phyloP scores from a whole-genome alignment of 1,140 invertebrate genomes.

The Micrasema minimum region DNA sequence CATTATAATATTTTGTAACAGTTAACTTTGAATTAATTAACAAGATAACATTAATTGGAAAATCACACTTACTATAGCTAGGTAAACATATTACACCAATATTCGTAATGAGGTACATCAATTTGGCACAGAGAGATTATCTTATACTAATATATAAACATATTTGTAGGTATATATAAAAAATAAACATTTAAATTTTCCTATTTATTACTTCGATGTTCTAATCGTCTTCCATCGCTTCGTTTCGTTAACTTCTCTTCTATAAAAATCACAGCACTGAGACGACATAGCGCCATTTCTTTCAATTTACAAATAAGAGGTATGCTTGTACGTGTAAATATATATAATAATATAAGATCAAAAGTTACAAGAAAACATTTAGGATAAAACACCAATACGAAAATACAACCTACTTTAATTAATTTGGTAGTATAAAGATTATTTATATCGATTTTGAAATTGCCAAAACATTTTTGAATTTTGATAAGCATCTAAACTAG shows the following conservation, averaged over 20 bases:
- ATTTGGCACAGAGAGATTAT: slow-evolving; percentile 70
- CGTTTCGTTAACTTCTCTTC: slow-evolving; percentile 64
- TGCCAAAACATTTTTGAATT: slow-evolving; percentile 45
- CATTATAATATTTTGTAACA: slow-evolving; percentile 43
- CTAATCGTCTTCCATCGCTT: slow-evolving; percentile 59
- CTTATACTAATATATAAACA: slow-evolving; percentile 53
- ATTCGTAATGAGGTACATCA: slow-evolving; percentile 68
- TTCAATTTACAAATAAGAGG: slow-evolving; percentile 48
- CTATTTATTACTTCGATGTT: slow-evolving; percentile 64
- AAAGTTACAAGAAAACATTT: slow-evolving; percentile 46
- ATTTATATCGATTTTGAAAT: slow-evolving; percentile 41
- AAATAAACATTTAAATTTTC: slow-evolving; percentile 53
- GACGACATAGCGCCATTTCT: slow-evolving; percentile 54
- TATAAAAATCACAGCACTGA: slow-evolving; percentile 59
- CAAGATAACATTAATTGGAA: slow-evolving; percentile 51
- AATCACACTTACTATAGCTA: slow-evolving; percentile 57
- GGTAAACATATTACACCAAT: slow-evolving; percentile 65
- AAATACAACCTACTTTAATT: slow-evolving; percentile 47
- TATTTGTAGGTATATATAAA: slow-evolving; percentile 53
- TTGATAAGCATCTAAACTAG: slow-evolving; percentile 54
- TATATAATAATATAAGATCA: slow-evolving; percentile 45
- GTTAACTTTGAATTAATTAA: slow-evolving; percentile 52
- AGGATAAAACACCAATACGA: slow-evolving; percentile 50
- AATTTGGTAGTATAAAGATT: slow-evolving; percentile 48
- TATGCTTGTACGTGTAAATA: slow-evolving; percentile 47